A percentile compares a stretch with the other conserved stretches of the same genome.
These are phyloP conservation scores for Leptinotarsa rubiginosa DNA, from an alignment of 2,888 invertebrate species.

Conservation along the genomic window DNA sequence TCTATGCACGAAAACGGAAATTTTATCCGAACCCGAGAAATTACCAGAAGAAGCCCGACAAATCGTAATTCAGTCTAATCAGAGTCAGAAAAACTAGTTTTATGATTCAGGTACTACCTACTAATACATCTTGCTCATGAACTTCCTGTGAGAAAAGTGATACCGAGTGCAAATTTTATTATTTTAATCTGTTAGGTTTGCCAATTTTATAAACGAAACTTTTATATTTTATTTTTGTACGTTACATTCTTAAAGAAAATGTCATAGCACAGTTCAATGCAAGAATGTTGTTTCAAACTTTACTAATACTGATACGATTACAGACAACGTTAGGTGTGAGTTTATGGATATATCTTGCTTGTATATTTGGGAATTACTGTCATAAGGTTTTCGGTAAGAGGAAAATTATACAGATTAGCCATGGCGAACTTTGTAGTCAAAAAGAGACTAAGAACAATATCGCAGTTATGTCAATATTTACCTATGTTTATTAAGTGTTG, in stretches of 20 bases:
- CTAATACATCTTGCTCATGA: constrained; percentile 43
- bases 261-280: constrained; percentile 16
- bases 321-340: neutral
- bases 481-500: too few relatives aligned
- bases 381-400: neutral
- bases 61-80: constrained; percentile 69
- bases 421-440: too few relatives aligned
- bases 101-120: constrained; percentile 15
- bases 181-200: constrained; percentile 34
- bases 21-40: constrained; percentile 88
- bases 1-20: constrained; percentile 92
- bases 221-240: constrained; percentile 16
- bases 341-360: neutral
- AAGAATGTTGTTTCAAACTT: constrained; percentile 2
- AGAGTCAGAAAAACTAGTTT: constrained; percentile 39
- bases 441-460: too few relatives aligned
- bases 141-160: constrained; percentile 38
- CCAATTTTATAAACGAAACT: constrained; percentile 19
- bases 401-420: too few relatives aligned
- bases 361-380: neutral
- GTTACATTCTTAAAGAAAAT: neutral
- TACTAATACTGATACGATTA: neutral
- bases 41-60: constrained; percentile 90
- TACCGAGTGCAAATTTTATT: constrained; percentile 45
- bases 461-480: too few relatives aligned